Evolutionary conservation across 2,888 invertebrate genomes (phyloP).

Genomic region (Pyrocoelia pectoralis): DNA sequence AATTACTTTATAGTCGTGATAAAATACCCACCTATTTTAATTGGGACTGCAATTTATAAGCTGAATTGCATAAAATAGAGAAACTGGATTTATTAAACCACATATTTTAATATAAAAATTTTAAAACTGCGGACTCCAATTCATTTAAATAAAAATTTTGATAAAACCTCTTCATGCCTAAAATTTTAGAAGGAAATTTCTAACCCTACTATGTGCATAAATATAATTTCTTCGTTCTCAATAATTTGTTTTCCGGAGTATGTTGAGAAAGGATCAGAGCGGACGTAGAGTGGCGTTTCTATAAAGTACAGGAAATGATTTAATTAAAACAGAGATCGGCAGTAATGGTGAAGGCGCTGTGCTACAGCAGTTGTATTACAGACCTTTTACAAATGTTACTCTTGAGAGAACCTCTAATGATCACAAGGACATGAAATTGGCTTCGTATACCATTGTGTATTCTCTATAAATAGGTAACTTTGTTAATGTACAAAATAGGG

Average conservation of each 20-base stretch:
- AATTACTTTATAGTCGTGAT: constrained; percentile 61
- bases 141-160: neutral
- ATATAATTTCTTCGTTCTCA: constrained; percentile 18
- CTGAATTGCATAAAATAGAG: constrained; percentile 40
- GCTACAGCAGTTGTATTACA: constrained; percentile 37
- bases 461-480: constrained; percentile 29
- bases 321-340: constrained; percentile 47
- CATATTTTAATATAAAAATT: constrained; percentile 24
- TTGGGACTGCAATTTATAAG: constrained; percentile 57
- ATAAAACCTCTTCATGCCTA: neutral
- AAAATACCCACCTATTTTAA: constrained; percentile 61
- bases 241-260: constrained; percentile 36
- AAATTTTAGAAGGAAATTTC: neutral
- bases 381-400: constrained; percentile 43
- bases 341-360: constrained; percentile 42
- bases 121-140: neutral
- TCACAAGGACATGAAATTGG: constrained; percentile 36
- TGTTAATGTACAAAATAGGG: constrained; percentile 2
- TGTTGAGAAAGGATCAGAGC: constrained; percentile 30
- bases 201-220: neutral
- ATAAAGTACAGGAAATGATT: constrained; percentile 46
- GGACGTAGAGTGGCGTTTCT: constrained; percentile 35
- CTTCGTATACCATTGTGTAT: constrained; percentile 34
- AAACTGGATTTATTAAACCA: constrained; percentile 33
- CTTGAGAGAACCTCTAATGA: constrained; percentile 41